Evolutionary conservation across 2,113 vertebrate species (phyloP).

Genomic region (Platichthys flesus): DNA sequence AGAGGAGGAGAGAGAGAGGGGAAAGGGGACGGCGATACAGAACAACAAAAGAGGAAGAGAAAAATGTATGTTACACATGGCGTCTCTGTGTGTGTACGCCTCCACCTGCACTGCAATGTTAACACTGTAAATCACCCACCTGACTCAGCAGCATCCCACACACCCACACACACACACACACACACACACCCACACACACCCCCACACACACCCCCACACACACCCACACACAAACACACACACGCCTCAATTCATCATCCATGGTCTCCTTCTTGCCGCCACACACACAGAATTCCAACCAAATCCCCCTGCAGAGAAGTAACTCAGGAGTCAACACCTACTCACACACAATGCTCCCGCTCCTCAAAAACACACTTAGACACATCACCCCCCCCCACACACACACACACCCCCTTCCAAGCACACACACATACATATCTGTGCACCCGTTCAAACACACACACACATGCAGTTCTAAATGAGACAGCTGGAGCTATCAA

Average conservation of each 20-base stretch:
- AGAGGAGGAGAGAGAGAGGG: neutral
- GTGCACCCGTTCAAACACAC: slow-evolving; percentile 25
- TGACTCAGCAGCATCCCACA: slow-evolving; percentile 69
- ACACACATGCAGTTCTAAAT: slow-evolving; percentile 50
- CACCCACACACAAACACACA: slow-evolving; percentile 23
- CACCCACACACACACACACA: slow-evolving; percentile 5
- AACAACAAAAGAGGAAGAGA: slow-evolving; percentile 17
- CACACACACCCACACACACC: slow-evolving; percentile 16
- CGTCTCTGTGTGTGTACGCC: slow-evolving; percentile 16
- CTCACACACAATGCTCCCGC: slow-evolving; percentile 27
- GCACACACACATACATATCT: slow-evolving; percentile 7
- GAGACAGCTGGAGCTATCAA: slow-evolving; percentile 78
- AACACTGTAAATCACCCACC: slow-evolving; percentile 60
- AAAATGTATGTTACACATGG: slow-evolving; percentile 25
- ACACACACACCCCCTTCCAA: neutral
- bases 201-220: slow-evolving; percentile 22
- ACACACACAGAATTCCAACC: slow-evolving; percentile 56
- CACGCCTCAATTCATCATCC: slow-evolving; percentile 46
- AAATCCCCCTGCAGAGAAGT: slow-evolving; percentile 61
- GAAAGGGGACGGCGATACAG: neutral
- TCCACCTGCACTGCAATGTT: slow-evolving; percentile 55
- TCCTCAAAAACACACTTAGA: slow-evolving; percentile 2
- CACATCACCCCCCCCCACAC: neutral
- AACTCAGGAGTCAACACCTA: slow-evolving; percentile 65
- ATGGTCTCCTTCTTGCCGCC: slow-evolving; percentile 14